These are phyloP conservation scores for Acromyrmex charruanus DNA, from an alignment of 1,140 invertebrate species.

Conservation along the genomic window DNA sequence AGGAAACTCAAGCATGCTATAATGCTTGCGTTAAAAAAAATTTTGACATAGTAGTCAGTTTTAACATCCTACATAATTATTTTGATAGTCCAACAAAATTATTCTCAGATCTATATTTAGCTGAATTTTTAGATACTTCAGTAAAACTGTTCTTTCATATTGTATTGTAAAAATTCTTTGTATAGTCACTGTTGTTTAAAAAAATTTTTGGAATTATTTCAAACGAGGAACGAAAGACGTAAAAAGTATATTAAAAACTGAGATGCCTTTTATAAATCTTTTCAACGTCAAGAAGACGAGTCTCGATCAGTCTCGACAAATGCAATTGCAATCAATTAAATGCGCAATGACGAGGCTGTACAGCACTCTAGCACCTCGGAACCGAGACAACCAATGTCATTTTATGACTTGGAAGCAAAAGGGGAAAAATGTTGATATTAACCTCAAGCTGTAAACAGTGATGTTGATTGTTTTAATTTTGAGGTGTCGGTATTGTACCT, in stretches of 20 bases:
- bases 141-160: no score
- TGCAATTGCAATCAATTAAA: constrained; percentile 20
- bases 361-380: neutral
- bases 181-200: neutral
- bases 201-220: neutral
- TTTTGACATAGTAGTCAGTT: no score
- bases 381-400: neutral
- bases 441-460: neutral
- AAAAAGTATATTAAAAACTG: neutral
- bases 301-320: constrained; percentile 31
- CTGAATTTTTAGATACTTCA: no score
- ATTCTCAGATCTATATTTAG: no score
- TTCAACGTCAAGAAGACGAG: neutral
- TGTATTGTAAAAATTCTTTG: neutral
- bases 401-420: neutral
- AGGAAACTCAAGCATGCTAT: no score
- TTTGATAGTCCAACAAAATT: no score
- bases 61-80: no score
- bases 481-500: constrained; percentile 12
- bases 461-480: constrained; percentile 16
- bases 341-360: constrained; percentile 39
- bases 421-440: neutral
- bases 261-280: neutral
- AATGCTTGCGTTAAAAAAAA: no score
- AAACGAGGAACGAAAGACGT: neutral